phyloP scores from a whole-genome alignment of 2,888 invertebrate genomes.

The Clivina fossor region DNA sequence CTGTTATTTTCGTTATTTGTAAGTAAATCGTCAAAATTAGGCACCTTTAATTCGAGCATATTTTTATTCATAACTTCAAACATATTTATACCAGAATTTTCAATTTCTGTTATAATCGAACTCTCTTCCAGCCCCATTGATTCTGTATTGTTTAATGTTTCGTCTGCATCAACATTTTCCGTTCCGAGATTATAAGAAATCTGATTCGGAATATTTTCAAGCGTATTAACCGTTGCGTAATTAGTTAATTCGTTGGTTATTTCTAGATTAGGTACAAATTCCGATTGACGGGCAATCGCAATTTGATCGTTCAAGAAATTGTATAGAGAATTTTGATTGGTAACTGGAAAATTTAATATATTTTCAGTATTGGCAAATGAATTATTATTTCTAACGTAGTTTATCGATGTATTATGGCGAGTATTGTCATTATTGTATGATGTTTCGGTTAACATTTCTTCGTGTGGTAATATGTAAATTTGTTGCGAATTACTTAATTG shows the following conservation, averaged over 20 bases:
- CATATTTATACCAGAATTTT: conserved; percentile 50
- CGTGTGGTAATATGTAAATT: conserved; percentile 25
- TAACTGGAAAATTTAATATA: conserved; percentile 28
- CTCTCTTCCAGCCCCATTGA: conserved; percentile 49
- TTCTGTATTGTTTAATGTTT: conserved; percentile 49
- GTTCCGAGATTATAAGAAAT: conserved; percentile 52
- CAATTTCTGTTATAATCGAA: conserved; percentile 52
- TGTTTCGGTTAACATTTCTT: conserved; percentile 15
- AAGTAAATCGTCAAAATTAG: conserved; percentile 44
- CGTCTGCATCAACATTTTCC: conserved; percentile 50
- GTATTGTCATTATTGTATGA: neutral
- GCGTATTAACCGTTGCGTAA: conserved; percentile 53
- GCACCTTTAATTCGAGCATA: conserved; percentile 38
- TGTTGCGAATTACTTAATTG: conserved; percentile 15
- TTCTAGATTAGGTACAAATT: conserved; percentile 25
- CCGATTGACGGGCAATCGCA: conserved; percentile 27
- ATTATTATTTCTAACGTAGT: conserved; percentile 4
- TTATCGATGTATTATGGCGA: conserved; percentile 1
- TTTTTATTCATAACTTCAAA: conserved; percentile 45
- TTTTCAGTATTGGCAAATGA: conserved; percentile 23
- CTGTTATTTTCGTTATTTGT: conserved; percentile 41
- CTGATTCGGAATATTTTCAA: conserved; percentile 51
- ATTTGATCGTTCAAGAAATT: conserved; percentile 26
- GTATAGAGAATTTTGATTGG: conserved; percentile 24
- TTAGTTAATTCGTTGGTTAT: conserved; percentile 50